Evolutionary conservation across 2,797 vertebrate genomes (phyloP).

Genomic region (Catharus ustulatus): DNA sequence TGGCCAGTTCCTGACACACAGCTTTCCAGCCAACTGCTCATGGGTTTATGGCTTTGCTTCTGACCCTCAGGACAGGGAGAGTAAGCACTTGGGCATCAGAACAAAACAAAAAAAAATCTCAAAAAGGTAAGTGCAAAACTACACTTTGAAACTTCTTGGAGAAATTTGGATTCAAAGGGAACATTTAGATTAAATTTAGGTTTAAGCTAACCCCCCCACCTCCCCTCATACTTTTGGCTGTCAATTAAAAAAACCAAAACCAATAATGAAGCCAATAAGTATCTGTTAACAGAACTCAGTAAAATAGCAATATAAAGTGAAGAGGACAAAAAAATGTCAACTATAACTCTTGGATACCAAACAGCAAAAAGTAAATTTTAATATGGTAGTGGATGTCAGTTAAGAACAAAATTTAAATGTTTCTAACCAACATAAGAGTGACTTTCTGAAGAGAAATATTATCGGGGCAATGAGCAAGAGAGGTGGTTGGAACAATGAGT

Average conservation of each 20-base stretch:
- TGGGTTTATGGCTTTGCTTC: not conserved
- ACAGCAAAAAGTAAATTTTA: not conserved
- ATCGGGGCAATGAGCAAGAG: not conserved
- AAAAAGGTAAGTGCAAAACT: not conserved
- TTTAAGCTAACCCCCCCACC: not conserved
- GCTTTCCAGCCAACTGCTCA: not conserved
- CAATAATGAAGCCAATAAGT: not conserved
- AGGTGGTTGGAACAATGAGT: not conserved
- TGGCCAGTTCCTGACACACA: not conserved
- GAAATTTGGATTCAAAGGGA: not conserved
- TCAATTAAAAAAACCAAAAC: not conserved
- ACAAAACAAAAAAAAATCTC: not conserved
- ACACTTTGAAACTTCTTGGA: not conserved
- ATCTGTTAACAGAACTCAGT: not conserved
- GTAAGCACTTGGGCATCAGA: not conserved
- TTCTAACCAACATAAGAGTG: not conserved
- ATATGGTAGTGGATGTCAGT: not conserved
- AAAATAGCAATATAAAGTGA: not conserved
- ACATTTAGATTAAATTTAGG: not conserved
- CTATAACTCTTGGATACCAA: rapidly evolving
- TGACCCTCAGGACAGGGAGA: not conserved
- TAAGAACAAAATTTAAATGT: not conserved
- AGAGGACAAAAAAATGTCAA: not conserved
- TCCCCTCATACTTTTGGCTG: rapidly evolving
- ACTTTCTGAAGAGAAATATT: not conserved